These are phyloP conservation scores for Amblyteles armatorius DNA, from an alignment of 2,888 invertebrate species.

Conservation along the genomic window DNA sequence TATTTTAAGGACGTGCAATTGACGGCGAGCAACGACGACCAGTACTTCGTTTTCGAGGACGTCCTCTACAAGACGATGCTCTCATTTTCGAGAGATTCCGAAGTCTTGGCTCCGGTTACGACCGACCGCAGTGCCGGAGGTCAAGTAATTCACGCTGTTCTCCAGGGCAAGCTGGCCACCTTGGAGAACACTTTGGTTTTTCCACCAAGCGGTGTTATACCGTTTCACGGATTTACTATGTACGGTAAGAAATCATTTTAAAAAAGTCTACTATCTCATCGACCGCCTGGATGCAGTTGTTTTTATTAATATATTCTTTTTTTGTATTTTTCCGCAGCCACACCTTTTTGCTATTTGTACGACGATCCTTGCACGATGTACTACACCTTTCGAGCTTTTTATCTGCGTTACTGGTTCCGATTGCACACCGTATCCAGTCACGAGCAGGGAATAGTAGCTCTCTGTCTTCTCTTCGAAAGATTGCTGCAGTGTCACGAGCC, in stretches of 20 bases:
- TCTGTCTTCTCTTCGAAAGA: slow-evolving; percentile 95
- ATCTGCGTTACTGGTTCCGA: slow-evolving; percentile 95
- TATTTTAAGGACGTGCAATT: slow-evolving; percentile 92
- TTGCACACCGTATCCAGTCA: slow-evolving; percentile 97
- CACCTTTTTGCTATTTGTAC: slow-evolving; percentile 97
- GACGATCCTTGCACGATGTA: slow-evolving; percentile 95
- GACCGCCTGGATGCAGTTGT: background rate
- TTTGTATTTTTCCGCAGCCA: slow-evolving; percentile 87
- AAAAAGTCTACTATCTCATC: background rate
- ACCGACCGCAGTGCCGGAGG: slow-evolving; percentile 84
- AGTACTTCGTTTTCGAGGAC: slow-evolving; percentile 99
- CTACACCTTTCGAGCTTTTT: slow-evolving; percentile 96
- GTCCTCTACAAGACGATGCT: slow-evolving; percentile 96
- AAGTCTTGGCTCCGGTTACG: slow-evolving; percentile 90
- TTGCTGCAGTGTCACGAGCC: slow-evolving; percentile 96
- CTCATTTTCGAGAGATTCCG: slow-evolving; percentile 96
- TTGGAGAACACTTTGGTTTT: slow-evolving; percentile 91
- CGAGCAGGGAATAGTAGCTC: slow-evolving; percentile 95
- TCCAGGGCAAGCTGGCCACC: slow-evolving; percentile 90
- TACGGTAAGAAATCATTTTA: slow-evolving; percentile 89
- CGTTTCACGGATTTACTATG: slow-evolving; percentile 99
- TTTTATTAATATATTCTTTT: background rate
- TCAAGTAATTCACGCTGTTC: slow-evolving; percentile 90
- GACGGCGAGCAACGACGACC: slow-evolving; percentile 98
- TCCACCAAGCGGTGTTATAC: slow-evolving; percentile 97